Percentiles rank a stretch among this genome's conserved stretches.
phyloP scores from a whole-genome alignment of 2,797 vertebrate species.

The Melanotaenia boesemani region DNA sequence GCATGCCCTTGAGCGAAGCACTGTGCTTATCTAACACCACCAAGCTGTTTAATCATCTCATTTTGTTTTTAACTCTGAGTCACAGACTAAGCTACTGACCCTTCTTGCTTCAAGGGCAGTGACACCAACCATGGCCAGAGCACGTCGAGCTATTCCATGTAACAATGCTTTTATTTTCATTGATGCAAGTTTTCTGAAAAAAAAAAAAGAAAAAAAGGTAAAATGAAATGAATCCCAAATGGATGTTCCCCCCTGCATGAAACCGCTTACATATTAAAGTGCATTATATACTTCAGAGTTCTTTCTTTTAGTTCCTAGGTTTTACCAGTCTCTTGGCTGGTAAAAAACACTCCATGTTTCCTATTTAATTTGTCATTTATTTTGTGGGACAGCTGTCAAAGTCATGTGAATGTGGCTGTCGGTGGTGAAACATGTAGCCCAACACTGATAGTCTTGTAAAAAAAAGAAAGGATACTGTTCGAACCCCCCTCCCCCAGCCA shows the following conservation, averaged over 20 bases:
- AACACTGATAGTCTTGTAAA: too few species aligned
- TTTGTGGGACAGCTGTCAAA: too few species aligned
- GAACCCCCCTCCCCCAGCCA: too few species aligned
- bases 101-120: conserved; percentile 36
- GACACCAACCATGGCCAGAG: conserved; percentile 26
- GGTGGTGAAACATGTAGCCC: too few species aligned
- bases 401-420: too few species aligned
- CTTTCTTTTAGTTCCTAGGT: too few species aligned
- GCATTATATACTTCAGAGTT: not conserved
- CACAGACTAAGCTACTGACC: conserved; percentile 52
- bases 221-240: not conserved
- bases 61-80: conserved; percentile 61
- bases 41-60: conserved; percentile 65
- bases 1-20: conserved; percentile 58
- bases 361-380: too few species aligned
- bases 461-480: too few species aligned
- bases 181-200: conserved; percentile 25
- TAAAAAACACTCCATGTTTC: too few species aligned
- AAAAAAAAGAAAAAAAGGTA: not conserved
- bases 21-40: conserved; percentile 63
- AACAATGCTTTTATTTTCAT: conserved; percentile 10
- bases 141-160: conserved; percentile 13
- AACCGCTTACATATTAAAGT: not conserved
- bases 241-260: not conserved
- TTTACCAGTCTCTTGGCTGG: not conserved